Evolutionary conservation across 2,888 invertebrate genomes (phyloP), one percentile per base, ranked within the genome.

Genomic region (Fragum fragum): DNA sequence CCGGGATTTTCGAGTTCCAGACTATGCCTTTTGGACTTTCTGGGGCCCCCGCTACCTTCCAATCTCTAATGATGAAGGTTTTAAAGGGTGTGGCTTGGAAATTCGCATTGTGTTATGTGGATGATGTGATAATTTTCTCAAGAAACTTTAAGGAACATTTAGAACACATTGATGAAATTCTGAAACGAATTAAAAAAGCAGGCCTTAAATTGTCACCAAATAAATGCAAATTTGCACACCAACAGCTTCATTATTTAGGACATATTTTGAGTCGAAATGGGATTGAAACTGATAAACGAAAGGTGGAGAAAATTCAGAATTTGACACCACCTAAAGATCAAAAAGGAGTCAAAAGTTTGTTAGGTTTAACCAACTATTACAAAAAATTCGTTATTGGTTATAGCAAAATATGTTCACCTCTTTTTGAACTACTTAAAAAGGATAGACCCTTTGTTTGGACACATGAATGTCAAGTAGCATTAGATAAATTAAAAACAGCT

Each of bases 121-220:
- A 87, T 70, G 87, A 88, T 52, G 77, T 87, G 9, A 29, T 87
- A 11, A 74, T 88, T 0, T 82, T 81, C 36, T 72, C 72, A 52
- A 39, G 52, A 18, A 23, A 73, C 29, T 82, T 81, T 52, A 74
- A 81, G 18, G 59, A 57, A 14, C 86, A 88, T 71, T 36, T 88
- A 2, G 3, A 74, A 32, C 83, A 87, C 57, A 28, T 85, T 7
- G 61, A 79, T 14, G 42, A 76, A 59, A 78, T 88, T 14, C 85
- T 88, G 57, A 66, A 23, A 29, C n/a, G 83, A 28, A 63, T 85
- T 2, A 70, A 72, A 53, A 70, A 73, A 16, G 80, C 85, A 23
- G 75, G 78, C 5, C 55, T 87, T 0, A 88, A n/a, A n/a, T n/a
- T n/a, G n/a, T n/a, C n/a, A n/a, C n/a, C n/a, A n/a, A n/a, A n/a